phyloP scores from a whole-genome alignment of 2,797 vertebrate genomes.

The Peromyscus eremicus region DNA sequence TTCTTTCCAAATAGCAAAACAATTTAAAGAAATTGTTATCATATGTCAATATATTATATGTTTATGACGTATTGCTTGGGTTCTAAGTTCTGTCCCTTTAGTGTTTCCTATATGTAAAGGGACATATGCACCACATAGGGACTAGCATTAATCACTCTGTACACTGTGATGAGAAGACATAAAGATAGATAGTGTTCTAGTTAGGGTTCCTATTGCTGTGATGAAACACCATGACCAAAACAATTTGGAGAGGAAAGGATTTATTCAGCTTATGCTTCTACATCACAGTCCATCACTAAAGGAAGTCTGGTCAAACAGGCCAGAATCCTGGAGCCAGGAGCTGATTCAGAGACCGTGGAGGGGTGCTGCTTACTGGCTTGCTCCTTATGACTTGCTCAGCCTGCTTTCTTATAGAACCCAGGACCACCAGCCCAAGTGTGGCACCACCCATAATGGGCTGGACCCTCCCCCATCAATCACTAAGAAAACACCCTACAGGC shows the following conservation, averaged over 20 bases:
- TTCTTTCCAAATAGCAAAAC: constrained; percentile 44
- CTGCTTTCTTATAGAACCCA: not conserved
- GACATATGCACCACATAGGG: not conserved
- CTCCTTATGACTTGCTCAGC: not conserved
- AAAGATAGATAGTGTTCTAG: not conserved
- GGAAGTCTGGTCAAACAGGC: not conserved
- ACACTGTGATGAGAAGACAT: not conserved
- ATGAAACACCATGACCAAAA: not conserved
- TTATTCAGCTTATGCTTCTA: not conserved
- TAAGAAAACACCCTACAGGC: not conserved
- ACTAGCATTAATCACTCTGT: not conserved
- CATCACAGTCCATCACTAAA: not conserved
- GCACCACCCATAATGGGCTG: not conserved
- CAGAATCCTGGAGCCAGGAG: not conserved
- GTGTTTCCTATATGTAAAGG: not conserved
- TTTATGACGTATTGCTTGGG: not conserved
- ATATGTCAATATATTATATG: not conserved
- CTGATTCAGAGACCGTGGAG: not conserved
- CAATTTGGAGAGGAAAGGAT: not conserved
- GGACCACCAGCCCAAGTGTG: not conserved
- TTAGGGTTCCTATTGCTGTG: not conserved
- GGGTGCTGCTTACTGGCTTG: not conserved
- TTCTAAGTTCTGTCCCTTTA: constrained; percentile 24
- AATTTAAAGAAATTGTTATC: not conserved
- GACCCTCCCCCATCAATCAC: not conserved